phyloP scores from a whole-genome alignment of 2,888 invertebrate genomes.

The Nymphalis c-album region DNA sequence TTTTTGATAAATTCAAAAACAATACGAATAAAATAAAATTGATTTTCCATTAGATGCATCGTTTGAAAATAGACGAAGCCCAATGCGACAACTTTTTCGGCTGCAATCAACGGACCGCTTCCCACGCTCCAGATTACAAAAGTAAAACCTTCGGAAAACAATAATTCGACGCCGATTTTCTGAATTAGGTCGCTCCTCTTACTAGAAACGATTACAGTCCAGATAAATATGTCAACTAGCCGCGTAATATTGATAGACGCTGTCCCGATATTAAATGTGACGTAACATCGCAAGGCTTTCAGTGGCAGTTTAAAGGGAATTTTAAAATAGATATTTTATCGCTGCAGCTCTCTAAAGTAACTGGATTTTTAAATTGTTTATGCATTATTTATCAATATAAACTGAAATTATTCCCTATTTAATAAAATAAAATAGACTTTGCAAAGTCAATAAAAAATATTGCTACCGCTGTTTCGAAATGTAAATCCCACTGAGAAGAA shows the following conservation, averaged over 20 bases:
- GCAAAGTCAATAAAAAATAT: too few relatives aligned
- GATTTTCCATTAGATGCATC: neutral
- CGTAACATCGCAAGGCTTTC: neutral
- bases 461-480: too few relatives aligned
- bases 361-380: neutral
- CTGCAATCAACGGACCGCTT: constrained; percentile 33
- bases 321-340: neutral
- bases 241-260: constrained; percentile 7
- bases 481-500: too few relatives aligned
- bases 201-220: neutral
- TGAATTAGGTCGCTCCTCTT: constrained; percentile 16
- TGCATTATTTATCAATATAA: too few relatives aligned
- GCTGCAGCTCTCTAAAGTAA: neutral
- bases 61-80: constrained; percentile 20
- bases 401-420: too few relatives aligned
- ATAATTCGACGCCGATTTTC: constrained; percentile 25
- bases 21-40: neutral
- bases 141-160: constrained; percentile 9
- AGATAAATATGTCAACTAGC: constrained; percentile 4
- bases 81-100: constrained; percentile 16
- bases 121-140: constrained; percentile 34
- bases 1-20: too few relatives aligned
- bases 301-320: neutral
- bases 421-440: too few relatives aligned
- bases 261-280: constrained; percentile 1